Evolutionary conservation across 2,797 vertebrate genomes (phyloP).

Genomic region (Triplophysa yarkandensis): DNA sequence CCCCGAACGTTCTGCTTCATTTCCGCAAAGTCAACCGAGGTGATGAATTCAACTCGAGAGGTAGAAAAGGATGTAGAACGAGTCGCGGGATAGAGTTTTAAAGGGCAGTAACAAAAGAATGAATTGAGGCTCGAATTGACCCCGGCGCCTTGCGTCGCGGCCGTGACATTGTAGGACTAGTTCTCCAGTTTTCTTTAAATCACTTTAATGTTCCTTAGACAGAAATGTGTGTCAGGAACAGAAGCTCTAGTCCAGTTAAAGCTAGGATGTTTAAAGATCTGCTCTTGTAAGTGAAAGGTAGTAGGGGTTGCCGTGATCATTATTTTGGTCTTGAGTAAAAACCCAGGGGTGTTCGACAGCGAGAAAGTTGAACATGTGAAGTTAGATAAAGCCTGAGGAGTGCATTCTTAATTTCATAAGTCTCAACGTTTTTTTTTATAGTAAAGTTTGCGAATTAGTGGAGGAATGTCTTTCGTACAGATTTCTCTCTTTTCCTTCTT

Average conservation of each 20-base stretch:
- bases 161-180: conserved; percentile 25
- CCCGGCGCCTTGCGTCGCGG: conserved; percentile 4
- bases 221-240: conserved; percentile 11
- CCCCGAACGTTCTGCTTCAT: conserved; percentile 37
- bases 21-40: conserved; percentile 39
- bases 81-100: conserved; percentile 19
- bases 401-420: neutral
- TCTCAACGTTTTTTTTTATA: conserved; percentile 56
- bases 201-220: conserved; percentile 32
- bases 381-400: neutral
- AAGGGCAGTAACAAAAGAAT: conserved; percentile 17
- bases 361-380: neutral
- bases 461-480: conserved; percentile 73
- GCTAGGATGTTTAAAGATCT: conserved; percentile 57
- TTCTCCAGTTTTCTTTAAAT: conserved; percentile 32
- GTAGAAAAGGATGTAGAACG: conserved; percentile 22
- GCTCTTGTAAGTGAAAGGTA: neutral
- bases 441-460: conserved; percentile 66
- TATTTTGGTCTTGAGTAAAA: neutral
- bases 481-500: conserved; percentile 53
- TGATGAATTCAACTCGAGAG: conserved; percentile 37
- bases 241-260: conserved; percentile 36
- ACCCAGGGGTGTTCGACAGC: neutral
- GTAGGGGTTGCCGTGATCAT: neutral
- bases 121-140: conserved; percentile 27